phyloP scores from a whole-genome alignment of 2,113 vertebrate genomes.

The Panthera leo region DNA sequence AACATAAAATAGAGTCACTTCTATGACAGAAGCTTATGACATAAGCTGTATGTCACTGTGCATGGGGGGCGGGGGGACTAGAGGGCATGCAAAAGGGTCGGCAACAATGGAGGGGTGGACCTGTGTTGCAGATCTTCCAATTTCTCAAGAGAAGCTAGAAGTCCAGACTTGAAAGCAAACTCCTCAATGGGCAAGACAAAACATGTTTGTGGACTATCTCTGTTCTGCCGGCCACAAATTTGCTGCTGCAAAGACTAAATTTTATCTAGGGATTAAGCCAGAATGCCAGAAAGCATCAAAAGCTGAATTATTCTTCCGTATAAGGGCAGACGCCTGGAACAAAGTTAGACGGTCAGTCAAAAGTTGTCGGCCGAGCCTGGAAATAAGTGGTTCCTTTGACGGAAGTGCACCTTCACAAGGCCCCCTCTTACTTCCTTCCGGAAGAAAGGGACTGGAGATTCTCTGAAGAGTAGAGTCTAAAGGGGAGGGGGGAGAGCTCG shows the following conservation, averaged over 20 bases:
- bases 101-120: not conserved
- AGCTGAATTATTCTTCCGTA: not conserved
- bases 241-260: not conserved
- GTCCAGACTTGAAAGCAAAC: not conserved
- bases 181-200: not conserved
- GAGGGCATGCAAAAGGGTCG: not conserved
- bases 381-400: not conserved
- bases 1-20: not conserved
- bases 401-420: not conserved
- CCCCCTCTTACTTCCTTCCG: not conserved
- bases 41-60: not conserved
- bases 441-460: not conserved
- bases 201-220: not conserved
- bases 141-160: not conserved
- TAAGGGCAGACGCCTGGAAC: not conserved
- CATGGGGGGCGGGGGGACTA: not conserved
- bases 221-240: not conserved
- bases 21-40: not conserved
- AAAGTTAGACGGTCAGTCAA: not conserved
- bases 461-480: not conserved
- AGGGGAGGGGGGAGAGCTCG: not conserved
- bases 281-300: not conserved
- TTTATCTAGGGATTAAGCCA: not conserved
- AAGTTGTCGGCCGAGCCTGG: rapidly evolving
- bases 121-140: not conserved